A percentile compares a stretch with the other conserved stretches of the same genome.
Evolutionary conservation across 2,888 invertebrate species (phyloP).

Genomic region (Rhagophthalmus giganteus): DNA sequence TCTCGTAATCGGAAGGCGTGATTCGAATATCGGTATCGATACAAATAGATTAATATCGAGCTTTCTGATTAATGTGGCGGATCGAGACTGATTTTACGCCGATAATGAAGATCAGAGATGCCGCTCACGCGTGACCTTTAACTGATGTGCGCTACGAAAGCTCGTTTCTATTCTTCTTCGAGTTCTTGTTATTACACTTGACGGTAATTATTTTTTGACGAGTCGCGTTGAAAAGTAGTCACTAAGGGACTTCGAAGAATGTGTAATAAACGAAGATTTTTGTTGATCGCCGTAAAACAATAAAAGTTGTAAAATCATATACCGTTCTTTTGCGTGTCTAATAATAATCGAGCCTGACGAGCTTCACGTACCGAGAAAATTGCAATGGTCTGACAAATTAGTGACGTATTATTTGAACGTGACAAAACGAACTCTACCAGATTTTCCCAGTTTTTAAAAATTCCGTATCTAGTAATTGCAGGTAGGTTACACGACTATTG

Average conservation of each 20-base stretch:
- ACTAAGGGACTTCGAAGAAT: background rate
- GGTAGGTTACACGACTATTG: too few species aligned
- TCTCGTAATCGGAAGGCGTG: constrained; percentile 26
- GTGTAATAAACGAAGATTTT: constrained; percentile 1
- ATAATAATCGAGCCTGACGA: constrained; percentile 40
- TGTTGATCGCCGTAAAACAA: background rate
- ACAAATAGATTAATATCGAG: constrained; percentile 30
- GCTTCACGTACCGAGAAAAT: constrained; percentile 50
- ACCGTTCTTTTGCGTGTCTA: constrained; percentile 11
- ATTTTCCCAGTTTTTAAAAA: too few species aligned
- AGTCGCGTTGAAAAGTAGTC: constrained; percentile 2
- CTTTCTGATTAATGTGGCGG: constrained; percentile 29
- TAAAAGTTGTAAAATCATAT: background rate
- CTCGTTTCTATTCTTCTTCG: constrained; percentile 21
- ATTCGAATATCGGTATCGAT: constrained; percentile 30
- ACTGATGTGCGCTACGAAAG: constrained; percentile 20
- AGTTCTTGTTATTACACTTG: constrained; percentile 2
- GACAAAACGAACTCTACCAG: constrained; percentile 40
- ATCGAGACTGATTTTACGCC: constrained; percentile 30
- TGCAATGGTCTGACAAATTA: constrained; percentile 49
- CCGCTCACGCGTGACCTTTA: constrained; percentile 30
- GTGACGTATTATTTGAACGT: constrained; percentile 51
- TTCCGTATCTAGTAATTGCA: too few species aligned
- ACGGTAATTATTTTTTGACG: constrained; percentile 8
- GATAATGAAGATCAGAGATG: constrained; percentile 30